phyloP scores from a whole-genome alignment of 2,888 invertebrate genomes.

The Eupithecia centaureata region DNA sequence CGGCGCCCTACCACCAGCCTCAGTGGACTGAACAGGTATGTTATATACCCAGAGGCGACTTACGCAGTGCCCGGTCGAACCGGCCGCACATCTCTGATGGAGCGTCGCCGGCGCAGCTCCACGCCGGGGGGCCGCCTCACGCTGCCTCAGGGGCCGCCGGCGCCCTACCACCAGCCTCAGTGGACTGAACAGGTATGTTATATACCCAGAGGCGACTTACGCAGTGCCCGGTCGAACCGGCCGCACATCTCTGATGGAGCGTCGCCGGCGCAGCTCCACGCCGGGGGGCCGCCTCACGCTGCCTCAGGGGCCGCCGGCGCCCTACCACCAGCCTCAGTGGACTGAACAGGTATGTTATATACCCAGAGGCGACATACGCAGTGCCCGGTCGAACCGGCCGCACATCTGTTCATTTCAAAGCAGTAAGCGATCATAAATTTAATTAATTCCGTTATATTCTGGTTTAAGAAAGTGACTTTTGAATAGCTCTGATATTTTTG shows the following conservation, averaged over 20 bases:
- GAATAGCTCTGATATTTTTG: no score
- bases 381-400: no score
- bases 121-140: constrained; percentile 72
- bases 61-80: constrained; percentile 75
- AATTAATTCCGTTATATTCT: no score
- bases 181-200: constrained; percentile 47
- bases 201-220: constrained; percentile 70
- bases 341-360: constrained; percentile 47
- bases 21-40: constrained; percentile 48
- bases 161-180: constrained; percentile 54
- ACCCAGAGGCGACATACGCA: no score
- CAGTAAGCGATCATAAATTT: no score
- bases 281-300: constrained; percentile 71
- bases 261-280: constrained; percentile 72
- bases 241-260: constrained; percentile 70
- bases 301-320: constrained; percentile 58
- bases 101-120: constrained; percentile 71
- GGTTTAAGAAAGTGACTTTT: no score
- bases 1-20: constrained; percentile 56
- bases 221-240: constrained; percentile 72
- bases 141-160: constrained; percentile 60
- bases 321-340: constrained; percentile 51
- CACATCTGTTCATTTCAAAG: no score
- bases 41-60: constrained; percentile 64
- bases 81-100: constrained; percentile 69